These are phyloP conservation scores for Ciconia boyciana DNA, from an alignment of 2,113 vertebrate genomes.

Conservation along the genomic window DNA sequence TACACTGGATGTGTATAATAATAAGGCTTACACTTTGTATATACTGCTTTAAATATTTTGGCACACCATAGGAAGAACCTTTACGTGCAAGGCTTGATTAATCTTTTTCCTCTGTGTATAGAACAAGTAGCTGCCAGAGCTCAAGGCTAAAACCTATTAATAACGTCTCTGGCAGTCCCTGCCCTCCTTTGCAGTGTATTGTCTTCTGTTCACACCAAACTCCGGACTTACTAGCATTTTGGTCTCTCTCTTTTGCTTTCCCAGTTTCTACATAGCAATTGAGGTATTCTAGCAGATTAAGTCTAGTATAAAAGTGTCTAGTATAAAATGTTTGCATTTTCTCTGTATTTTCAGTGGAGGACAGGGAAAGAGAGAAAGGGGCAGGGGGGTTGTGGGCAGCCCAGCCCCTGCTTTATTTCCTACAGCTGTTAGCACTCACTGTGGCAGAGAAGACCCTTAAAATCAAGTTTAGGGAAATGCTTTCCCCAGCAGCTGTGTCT, in stretches of 20 bases:
- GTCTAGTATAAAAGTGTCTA: not conserved
- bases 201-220: slow-evolving; percentile 29
- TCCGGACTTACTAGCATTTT: not conserved
- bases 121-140: slow-evolving; percentile 57
- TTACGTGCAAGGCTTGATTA: slow-evolving; percentile 61
- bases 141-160: slow-evolving; percentile 64
- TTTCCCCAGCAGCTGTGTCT: not conserved
- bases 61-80: slow-evolving; percentile 57
- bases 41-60: slow-evolving; percentile 65
- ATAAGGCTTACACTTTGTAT: slow-evolving; percentile 57
- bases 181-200: slow-evolving; percentile 29
- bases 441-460: not conserved
- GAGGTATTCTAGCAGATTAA: not conserved
- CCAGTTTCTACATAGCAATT: not conserved
- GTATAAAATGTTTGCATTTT: not conserved
- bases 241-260: slow-evolving; percentile 12
- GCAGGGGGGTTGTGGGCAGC: not conserved
- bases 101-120: slow-evolving; percentile 59
- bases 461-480: not conserved
- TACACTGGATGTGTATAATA: slow-evolving; percentile 54
- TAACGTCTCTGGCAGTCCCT: slow-evolving; percentile 35
- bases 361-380: not conserved
- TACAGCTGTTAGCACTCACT: not conserved
- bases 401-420: not conserved
- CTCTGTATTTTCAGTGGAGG: not conserved